Percentiles rank a stretch among this genome's conserved stretches.
Conservation (phyloP, 1,140 invertebrate genomes). For the Artemia franciscana region DNA sequence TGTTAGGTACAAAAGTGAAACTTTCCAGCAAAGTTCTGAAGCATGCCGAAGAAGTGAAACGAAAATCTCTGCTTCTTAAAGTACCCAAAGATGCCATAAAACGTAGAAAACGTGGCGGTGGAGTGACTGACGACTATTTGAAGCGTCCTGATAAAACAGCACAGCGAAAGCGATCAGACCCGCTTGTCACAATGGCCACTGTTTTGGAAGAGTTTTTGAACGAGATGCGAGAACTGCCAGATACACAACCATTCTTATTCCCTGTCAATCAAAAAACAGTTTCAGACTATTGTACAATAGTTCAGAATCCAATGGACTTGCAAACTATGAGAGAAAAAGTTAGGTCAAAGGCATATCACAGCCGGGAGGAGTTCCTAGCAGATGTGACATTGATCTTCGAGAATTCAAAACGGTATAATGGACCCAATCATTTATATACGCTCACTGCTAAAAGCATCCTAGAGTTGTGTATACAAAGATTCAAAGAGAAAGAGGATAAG, state of each 20-base stretch:
- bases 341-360: constrained; percentile 75
- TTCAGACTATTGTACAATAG: constrained; percentile 78
- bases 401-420: constrained; percentile 84
- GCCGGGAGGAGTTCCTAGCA: constrained; percentile 71
- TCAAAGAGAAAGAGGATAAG: constrained; percentile 78
- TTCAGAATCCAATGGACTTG: constrained; percentile 84
- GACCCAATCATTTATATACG: constrained; percentile 59
- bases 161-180: constrained; percentile 83
- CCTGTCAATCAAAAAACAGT: constrained; percentile 84
- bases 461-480: constrained; percentile 51
- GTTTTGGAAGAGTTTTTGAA: constrained; percentile 80
- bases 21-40: constrained; percentile 45
- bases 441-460: constrained; percentile 66
- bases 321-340: constrained; percentile 86
- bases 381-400: constrained; percentile 91
- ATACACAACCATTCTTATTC: constrained; percentile 74
- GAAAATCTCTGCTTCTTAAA: constrained; percentile 53
- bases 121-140: constrained; percentile 69
- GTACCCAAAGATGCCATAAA: constrained; percentile 50
- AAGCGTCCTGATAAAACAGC: constrained; percentile 64
- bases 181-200: constrained; percentile 61
- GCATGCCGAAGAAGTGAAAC: constrained; percentile 55
- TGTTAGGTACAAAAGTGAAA: constrained; percentile 42
- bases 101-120: constrained; percentile 36
- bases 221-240: constrained; percentile 73